Percentiles rank a stretch among this genome's conserved stretches.
Conservation (phyloP, 2,888 invertebrate species). For the Parnassius orleans region DNA sequence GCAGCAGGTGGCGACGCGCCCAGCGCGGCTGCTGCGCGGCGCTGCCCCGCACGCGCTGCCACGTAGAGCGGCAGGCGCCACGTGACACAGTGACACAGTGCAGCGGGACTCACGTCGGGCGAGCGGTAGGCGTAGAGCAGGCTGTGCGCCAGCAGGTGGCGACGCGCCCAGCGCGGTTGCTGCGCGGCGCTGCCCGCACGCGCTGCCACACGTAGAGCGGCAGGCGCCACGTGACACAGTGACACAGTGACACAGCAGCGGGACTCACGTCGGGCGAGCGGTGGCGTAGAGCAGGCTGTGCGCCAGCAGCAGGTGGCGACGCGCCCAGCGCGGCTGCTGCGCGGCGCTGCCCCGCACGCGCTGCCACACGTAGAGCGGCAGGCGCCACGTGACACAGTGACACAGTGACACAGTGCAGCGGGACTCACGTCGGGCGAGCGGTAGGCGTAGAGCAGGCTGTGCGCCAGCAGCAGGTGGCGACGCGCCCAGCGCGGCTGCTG, state of each 20-base stretch:
- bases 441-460: too few species aligned
- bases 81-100: too few species aligned
- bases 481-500: slow-evolving; percentile 52
- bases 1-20: slow-evolving; percentile 59
- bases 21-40: slow-evolving; percentile 45
- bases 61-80: slow-evolving; percentile 6
- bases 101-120: too few species aligned
- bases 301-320: slow-evolving; percentile 33
- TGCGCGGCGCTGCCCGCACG: slow-evolving; percentile 31
- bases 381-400: too few species aligned
- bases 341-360: not conserved
- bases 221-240: too few species aligned
- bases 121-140: too few species aligned
- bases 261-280: too few species aligned
- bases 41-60: slow-evolving; percentile 34
- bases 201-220: slow-evolving; percentile 30
- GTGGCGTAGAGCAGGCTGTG: too few species aligned
- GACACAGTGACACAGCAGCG: too few species aligned
- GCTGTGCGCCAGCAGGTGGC: slow-evolving; percentile 28
- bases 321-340: slow-evolving; percentile 52
- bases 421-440: too few species aligned
- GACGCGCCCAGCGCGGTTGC: slow-evolving; percentile 54
- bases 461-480: slow-evolving; percentile 53
- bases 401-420: too few species aligned
- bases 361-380: too few species aligned